Base-by-base conservation (phyloP, 2,113 vertebrate genomes). In the Nematolebias whitei region DNA sequence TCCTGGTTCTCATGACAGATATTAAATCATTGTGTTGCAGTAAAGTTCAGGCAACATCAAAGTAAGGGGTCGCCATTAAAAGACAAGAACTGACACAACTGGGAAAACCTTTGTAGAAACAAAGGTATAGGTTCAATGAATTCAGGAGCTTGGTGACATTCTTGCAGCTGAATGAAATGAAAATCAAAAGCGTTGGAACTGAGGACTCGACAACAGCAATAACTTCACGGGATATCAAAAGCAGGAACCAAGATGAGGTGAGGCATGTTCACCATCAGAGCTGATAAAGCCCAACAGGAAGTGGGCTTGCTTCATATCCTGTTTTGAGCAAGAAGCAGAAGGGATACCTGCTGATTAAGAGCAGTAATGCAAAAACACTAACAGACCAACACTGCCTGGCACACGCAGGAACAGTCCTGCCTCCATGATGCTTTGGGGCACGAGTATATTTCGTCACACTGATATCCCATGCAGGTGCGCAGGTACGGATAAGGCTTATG, bases 241-340 rank as follows among this genome's bases (percentile, higher is more conserved):
- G 29, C n/a, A 5, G 69, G 76, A 82, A 82, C 65, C 63, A 49
- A 71, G 41, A 63, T 32, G 57, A 64, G 15, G 7, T 15, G 54
- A 78, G 39, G 41, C 58, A 63, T 24, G 10, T 20, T 59, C 6
- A 1, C 56, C 20, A 71, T 80, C 47, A 49, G 38, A 49, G 14
- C 40, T 50, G 77, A 85, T 76, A 66, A 71, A 6, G 9, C 3
- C 41, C 74, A 48, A 68, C 50, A 81, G 88, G 82, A 88, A 84
- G 84, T 73, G 35, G 49, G 14, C 49, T 67, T 61, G 56, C 67
- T 82, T 88, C 86, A 90, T 86, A 80, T 88, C 88, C 85, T 88
- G 82, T 87, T 87, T 69, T 57, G 40, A 76, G 43, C 24, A 18
- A 32, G 49, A 80, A 63, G 64, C 60, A 76, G 73, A 81, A 71